Evolutionary conservation across 2,888 invertebrate species (phyloP).

Genomic region (Frankliniella fusca): DNA sequence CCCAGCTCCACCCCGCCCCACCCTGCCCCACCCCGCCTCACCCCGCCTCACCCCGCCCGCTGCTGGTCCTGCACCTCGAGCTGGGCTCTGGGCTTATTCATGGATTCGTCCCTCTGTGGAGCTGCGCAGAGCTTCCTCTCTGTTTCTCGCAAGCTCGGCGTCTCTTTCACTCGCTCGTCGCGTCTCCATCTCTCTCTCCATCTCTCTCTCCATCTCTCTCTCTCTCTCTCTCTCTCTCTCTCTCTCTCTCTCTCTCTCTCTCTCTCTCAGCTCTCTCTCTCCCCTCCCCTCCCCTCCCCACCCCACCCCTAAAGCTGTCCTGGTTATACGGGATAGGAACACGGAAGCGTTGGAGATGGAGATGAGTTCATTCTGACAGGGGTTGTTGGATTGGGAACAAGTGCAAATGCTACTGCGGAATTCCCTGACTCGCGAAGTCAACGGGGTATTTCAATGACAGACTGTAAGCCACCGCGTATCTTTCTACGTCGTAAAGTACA

Average conservation of each 20-base stretch:
- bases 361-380: neutral
- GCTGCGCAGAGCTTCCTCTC: neutral
- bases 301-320: neutral
- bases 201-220: constrained; percentile 5
- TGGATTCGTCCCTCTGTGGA: constrained; percentile 5
- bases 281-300: neutral
- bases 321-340: neutral
- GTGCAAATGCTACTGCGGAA: too few relatives aligned
- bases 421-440: too few relatives aligned
- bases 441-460: too few relatives aligned
- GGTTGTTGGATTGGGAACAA: too few relatives aligned
- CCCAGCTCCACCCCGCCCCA: too few relatives aligned
- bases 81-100: neutral
- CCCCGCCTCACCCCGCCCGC: too few relatives aligned
- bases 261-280: neutral
- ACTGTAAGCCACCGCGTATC: too few relatives aligned
- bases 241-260: constrained; percentile 18
- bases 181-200: neutral
- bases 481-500: too few relatives aligned
- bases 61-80: too few relatives aligned
- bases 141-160: neutral
- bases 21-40: too few relatives aligned
- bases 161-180: neutral
- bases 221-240: constrained; percentile 18
- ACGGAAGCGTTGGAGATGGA: too few relatives aligned